Conservation (phyloP, 2,113 vertebrate species). For the Odontophorus gujanensis region DNA sequence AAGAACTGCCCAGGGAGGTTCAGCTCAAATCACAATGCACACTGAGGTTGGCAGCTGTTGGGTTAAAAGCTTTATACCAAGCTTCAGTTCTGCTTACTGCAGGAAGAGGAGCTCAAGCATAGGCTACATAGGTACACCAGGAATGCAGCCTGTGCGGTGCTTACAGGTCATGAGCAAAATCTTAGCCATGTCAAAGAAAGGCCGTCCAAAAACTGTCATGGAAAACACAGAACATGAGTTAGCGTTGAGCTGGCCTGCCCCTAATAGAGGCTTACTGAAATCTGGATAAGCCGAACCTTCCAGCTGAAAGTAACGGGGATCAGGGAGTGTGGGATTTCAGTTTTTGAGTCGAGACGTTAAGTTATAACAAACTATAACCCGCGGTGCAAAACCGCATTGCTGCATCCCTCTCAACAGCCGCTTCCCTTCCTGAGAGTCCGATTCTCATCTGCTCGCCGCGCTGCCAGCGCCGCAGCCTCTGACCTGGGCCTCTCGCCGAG, state of each 20-base stretch:
- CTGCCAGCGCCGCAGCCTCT: neutral
- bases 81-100: neutral
- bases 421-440: neutral
- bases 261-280: neutral
- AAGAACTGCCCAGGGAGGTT: neutral
- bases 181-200: neutral
- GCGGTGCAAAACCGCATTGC: neutral
- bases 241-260: neutral
- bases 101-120: neutral
- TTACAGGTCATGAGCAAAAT: neutral
- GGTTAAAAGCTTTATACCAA: neutral
- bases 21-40: neutral
- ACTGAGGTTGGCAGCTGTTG: neutral
- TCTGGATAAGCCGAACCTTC: neutral
- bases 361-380: neutral
- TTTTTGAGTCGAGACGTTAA: neutral
- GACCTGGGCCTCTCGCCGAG: neutral
- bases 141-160: fast-evolving
- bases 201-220: neutral
- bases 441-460: neutral
- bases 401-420: fast-evolving
- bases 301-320: neutral
- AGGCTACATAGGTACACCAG: neutral
- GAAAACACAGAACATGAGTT: neutral
- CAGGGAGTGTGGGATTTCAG: fast-evolving